Base-by-base conservation (phyloP, 2,797 vertebrate species). In the Chelonia mydas region DNA sequence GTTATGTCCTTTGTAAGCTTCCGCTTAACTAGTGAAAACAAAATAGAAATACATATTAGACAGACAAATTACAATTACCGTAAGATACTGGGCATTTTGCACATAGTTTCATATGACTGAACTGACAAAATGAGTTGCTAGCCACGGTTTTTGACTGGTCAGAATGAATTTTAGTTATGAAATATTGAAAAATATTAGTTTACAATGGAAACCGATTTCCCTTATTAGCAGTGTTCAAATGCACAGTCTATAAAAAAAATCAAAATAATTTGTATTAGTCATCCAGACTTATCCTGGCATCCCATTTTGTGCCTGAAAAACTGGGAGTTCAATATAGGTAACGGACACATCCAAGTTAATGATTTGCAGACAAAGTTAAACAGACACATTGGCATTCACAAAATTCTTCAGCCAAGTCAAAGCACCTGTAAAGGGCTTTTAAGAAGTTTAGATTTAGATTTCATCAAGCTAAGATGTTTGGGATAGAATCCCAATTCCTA, bases 21-120 rank as follows among this genome's bases (percentile, higher is more conserved):
- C 87, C 54, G 94, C 76, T 92, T 96, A 82, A 79, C 96, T 97
- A 23, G 50, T 33, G 59, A 33, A 50, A 90, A 90, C 93, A 92
- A 85, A 96, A 11, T 81, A 0, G 89, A 11, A 85, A 90, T 33
- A 93, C 16, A 77, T n/a, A 88, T 88, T 81, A 78, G 41, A 78
- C 41, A 61, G 31, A 89, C 25, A 90, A 21, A 80, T 49, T 45
- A 50, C 49, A 80, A 28, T 53, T 51, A n/a, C 49, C 51, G n/a
- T 51, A 53, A 81, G 16, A n/a, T 81, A 54, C n/a, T 79, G 59
- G 23, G 59, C 4, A 81, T 11, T 33, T 89, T 81, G 59, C 37
- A 96, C 3, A 49, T 33, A 41, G 68, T 12, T 13, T 89, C 59
- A 72, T 27, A 10, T 19, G 9, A 87, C 28, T 28, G 5, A 72